Base-by-base conservation (phyloP, 2,797 vertebrate species). In the Micropoecilia bifurca region DNA sequence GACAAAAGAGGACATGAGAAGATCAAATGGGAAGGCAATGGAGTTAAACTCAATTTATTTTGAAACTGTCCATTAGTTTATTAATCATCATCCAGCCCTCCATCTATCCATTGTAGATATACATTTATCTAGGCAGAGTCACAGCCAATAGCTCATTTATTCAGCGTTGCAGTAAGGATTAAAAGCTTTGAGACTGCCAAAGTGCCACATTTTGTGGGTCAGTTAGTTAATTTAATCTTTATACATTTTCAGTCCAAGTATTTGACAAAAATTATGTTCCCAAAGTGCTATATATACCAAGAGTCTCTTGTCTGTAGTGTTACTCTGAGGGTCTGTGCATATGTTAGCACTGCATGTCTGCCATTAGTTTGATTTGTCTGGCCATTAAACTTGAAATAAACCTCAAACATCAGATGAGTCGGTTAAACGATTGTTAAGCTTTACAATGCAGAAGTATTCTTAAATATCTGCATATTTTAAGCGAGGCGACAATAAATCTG, bases 1-100 rank as follows among this genome's bases (percentile, higher is more conserved):
- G 74, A 83, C 48, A 16, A 53, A 83, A 76, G 69, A 73, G 75
- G 45, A 25, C 66, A 71, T 50, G 71, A 85, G 63, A 80, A 75
- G 74, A 81, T 82, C 59, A 85, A 78, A 87, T 33, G 7, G 43
- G 28, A 85, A 78, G 59, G 25, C 69, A 79, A 69, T 55, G 25
- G n/a, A 73, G 18, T 2, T 45, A 57, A 2, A 1, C 18, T 20
- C 36, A 12, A 1, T 41, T 68, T 25, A 13, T 68, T 68, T 68
- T 68, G 2, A 41, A 25, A 18, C 8, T 68, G 3, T 41, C 20
- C 63, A 68, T 41, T 68, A 41, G 25, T 39, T 53, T 30, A 45
- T n/a, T 80, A 76, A 47, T 72, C 12, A 77, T 36, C 9, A 36
- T 33, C 46, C 36, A 68, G 36, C 33, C 6, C 61, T 66, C 2